These are phyloP conservation scores for Crotalus viridis DNA, from an alignment of 2,113 vertebrate species.

Conservation along the genomic window DNA sequence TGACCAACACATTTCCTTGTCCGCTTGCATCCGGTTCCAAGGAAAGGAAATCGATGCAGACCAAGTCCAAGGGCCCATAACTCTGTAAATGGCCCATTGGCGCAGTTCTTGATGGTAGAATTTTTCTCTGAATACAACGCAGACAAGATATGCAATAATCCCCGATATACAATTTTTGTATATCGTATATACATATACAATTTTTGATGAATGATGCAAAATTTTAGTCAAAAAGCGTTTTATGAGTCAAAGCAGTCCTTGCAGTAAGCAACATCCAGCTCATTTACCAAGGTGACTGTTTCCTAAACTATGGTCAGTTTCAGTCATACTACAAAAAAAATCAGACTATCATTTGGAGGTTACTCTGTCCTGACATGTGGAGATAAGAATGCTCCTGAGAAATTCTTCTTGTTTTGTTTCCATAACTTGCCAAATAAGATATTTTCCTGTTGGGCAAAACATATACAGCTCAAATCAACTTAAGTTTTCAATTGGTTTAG, in stretches of 20 bases:
- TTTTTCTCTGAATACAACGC: no score
- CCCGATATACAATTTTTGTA: no score
- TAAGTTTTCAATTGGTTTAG: neutral
- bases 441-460: neutral
- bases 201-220: neutral
- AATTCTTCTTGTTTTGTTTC: neutral
- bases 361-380: neutral
- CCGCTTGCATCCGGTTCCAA: no score
- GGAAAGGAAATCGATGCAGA: no score
- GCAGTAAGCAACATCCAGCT: neutral
- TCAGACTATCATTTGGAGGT: neutral
- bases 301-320: neutral
- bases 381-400: neutral
- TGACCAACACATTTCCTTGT: no score
- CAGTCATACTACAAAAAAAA: neutral
- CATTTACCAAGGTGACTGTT: neutral
- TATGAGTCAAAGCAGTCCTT: neutral
- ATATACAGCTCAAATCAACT: neutral
- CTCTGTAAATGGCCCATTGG: no score
- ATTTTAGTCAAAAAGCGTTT: neutral
- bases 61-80: no score
- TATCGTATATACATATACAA: neutral
- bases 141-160: no score
- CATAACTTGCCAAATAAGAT: neutral
- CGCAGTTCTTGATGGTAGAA: no score